These are phyloP conservation scores for Stenotaenia linearis DNA, from an alignment of 2,888 invertebrate species.

Conservation along the genomic window DNA sequence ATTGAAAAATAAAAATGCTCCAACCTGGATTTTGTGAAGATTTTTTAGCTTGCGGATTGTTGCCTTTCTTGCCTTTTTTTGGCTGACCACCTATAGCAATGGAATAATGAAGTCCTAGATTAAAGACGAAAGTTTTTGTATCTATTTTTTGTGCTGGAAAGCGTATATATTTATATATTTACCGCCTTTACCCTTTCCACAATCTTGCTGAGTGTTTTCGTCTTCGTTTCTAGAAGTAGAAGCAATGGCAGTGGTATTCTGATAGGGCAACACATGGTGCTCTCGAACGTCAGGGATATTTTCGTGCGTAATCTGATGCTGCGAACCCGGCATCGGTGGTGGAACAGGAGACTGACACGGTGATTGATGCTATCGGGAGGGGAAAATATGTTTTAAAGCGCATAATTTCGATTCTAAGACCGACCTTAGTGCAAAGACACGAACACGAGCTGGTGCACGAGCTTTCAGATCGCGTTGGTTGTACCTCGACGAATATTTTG, in stretches of 20 bases:
- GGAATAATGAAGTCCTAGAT: not conserved
- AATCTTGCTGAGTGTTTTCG: not conserved
- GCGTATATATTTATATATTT: not conserved
- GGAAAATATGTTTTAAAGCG: not conserved
- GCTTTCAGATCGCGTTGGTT: constrained; percentile 31
- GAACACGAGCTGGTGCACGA: constrained; percentile 33
- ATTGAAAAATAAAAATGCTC: not conserved
- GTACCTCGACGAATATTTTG: constrained; percentile 30
- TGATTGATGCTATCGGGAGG: constrained; percentile 27
- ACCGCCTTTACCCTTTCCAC: not conserved
- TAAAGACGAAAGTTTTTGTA: not conserved
- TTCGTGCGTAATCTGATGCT: not conserved
- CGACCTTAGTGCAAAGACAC: constrained; percentile 31
- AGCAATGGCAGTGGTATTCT: constrained; percentile 13
- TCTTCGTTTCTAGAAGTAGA: not conserved
- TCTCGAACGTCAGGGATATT: not conserved
- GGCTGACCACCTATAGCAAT: not conserved
- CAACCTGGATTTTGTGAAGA: not conserved
- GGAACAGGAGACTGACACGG: constrained; percentile 31
- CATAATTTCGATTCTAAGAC: not conserved
- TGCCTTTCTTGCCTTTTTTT: not conserved
- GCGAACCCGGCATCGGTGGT: constrained; percentile 26
- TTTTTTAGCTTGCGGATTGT: not conserved
- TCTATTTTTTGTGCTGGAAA: not conserved
- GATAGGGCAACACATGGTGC: not conserved